Percentiles rank a stretch among this genome's conserved stretches.
Evolutionary conservation across 2,113 vertebrate species (phyloP).

Genomic region (Cisticola juncidis): DNA sequence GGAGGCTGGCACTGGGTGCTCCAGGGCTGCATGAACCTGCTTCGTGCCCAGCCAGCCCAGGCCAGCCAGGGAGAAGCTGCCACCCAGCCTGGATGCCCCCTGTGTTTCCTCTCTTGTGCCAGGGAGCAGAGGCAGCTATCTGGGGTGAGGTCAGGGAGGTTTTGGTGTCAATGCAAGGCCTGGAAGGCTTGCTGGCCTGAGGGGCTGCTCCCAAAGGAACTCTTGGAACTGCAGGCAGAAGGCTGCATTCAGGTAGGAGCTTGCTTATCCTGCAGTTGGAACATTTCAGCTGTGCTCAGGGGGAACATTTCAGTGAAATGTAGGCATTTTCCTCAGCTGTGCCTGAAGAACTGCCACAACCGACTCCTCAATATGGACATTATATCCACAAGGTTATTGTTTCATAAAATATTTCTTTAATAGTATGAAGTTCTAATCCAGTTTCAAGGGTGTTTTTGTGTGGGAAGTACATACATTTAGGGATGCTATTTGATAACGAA

Average conservation of each 20-base stretch:
- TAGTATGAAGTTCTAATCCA: not conserved
- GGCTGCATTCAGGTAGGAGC: not conserved
- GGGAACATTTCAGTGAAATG: not conserved
- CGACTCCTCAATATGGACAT: not conserved
- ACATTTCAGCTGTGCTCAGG: not conserved
- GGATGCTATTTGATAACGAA: not conserved
- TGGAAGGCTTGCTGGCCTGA: not conserved
- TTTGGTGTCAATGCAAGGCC: not conserved
- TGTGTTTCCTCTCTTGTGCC: not conserved
- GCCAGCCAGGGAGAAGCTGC: fast-evolving
- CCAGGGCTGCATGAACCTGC: not conserved
- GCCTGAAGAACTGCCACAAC: not conserved
- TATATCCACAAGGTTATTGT: not conserved
- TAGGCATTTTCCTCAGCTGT: not conserved
- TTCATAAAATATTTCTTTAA: not conserved
- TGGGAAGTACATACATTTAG: not conserved
- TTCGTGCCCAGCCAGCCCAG: not conserved
- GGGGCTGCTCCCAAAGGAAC: not conserved
- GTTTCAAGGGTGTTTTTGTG: not conserved
- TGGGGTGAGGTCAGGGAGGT: not conserved
- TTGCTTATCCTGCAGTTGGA: not conserved
- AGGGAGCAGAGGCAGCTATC: fast-evolving
- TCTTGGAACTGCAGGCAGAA: not conserved
- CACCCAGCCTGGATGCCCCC: fast-evolving
- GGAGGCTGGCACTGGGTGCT: not conserved